Evolutionary conservation across 1,140 invertebrate species (phyloP).

Genomic region (fruit fly (Drosophila melanogaster)): DNA sequence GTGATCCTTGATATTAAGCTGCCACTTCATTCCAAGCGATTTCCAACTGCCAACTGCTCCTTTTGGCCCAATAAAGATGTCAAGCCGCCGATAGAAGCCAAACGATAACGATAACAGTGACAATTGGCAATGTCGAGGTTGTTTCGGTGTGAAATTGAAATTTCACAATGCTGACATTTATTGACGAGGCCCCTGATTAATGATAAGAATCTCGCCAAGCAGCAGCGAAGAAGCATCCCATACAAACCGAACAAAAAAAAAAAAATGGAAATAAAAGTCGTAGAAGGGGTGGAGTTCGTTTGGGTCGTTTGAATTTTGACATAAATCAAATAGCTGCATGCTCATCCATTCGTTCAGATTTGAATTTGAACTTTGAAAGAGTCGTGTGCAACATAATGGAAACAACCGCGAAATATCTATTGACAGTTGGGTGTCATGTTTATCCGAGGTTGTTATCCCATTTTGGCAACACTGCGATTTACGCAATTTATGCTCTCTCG

Average conservation of each 20-base stretch:
- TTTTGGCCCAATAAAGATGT: conserved; percentile 52
- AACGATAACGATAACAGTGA: conserved; percentile 66
- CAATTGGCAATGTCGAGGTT: conserved; percentile 54
- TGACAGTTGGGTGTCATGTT: conserved; percentile 85
- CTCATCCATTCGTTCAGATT: conserved; percentile 63
- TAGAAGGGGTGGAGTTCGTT: conserved; percentile 21
- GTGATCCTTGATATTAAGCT: not conserved
- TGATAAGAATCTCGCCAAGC: conserved; percentile 66
- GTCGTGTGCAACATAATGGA: conserved; percentile 81
- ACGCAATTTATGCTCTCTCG: conserved; percentile 75
- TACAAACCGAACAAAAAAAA: conserved; percentile 23
- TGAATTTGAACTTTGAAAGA: conserved; percentile 1
- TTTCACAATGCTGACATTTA: conserved; percentile 82
- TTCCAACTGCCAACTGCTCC: not conserved
- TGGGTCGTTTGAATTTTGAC: conserved; percentile 81
- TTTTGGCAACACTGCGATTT: conserved; percentile 84
- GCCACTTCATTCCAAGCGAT: not conserved
- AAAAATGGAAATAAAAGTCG: conserved; percentile 9
- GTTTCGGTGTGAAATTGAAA: conserved; percentile 78
- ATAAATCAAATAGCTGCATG: conserved; percentile 84
- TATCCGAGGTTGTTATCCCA: conserved; percentile 84
- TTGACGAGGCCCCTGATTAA: conserved; percentile 80
- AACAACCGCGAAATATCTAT: conserved; percentile 84
- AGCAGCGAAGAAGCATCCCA: conserved; percentile 11
- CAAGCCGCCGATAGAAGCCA: conserved; percentile 53